Evolutionary conservation across 2,113 vertebrate genomes (phyloP).

Genomic region (Salvelinus sp.): DNA sequence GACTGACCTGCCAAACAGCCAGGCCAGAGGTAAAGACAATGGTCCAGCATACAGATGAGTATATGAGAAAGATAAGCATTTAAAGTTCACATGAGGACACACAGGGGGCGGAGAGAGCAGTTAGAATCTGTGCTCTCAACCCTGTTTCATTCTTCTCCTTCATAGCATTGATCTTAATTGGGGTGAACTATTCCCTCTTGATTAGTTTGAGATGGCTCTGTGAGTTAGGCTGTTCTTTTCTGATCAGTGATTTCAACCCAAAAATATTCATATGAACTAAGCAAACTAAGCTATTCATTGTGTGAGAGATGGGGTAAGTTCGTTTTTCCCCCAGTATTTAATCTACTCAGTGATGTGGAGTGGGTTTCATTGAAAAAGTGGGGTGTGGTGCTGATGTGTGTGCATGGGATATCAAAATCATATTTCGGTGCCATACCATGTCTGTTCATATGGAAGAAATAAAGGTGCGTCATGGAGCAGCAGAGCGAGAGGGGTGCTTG

Average conservation of each 20-base stretch:
- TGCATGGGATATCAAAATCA: slow-evolving; percentile 32
- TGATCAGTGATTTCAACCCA: slow-evolving; percentile 35
- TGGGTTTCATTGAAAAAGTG: slow-evolving; percentile 12
- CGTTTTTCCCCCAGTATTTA: neutral
- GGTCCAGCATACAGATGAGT: slow-evolving; percentile 56
- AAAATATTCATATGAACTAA: slow-evolving; percentile 41
- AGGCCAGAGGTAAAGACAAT: slow-evolving; percentile 29
- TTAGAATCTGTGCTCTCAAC: slow-evolving; percentile 3
- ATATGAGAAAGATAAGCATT: neutral
- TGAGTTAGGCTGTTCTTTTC: slow-evolving; percentile 30
- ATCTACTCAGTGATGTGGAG: slow-evolving; percentile 11
- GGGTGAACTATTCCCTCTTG: slow-evolving; percentile 20
- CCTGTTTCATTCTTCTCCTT: slow-evolving; percentile 43
- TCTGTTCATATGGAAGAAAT: slow-evolving; percentile 63
- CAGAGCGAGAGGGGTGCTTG: slow-evolving; percentile 45
- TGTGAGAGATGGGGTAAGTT: slow-evolving; percentile 41
- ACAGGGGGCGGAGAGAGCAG: slow-evolving; percentile 12
- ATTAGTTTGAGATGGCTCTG: slow-evolving; percentile 48
- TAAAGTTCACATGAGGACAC: slow-evolving; percentile 54
- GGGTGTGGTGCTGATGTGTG: slow-evolving; percentile 12
- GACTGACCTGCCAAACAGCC: slow-evolving; percentile 44
- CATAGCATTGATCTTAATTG: neutral
- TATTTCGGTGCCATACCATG: slow-evolving; percentile 34
- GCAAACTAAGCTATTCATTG: slow-evolving; percentile 34
- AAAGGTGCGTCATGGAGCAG: slow-evolving; percentile 60